These are phyloP conservation scores for Chaitophorus viminalis DNA, from an alignment of 2,888 invertebrate genomes.

Conservation along the genomic window DNA sequence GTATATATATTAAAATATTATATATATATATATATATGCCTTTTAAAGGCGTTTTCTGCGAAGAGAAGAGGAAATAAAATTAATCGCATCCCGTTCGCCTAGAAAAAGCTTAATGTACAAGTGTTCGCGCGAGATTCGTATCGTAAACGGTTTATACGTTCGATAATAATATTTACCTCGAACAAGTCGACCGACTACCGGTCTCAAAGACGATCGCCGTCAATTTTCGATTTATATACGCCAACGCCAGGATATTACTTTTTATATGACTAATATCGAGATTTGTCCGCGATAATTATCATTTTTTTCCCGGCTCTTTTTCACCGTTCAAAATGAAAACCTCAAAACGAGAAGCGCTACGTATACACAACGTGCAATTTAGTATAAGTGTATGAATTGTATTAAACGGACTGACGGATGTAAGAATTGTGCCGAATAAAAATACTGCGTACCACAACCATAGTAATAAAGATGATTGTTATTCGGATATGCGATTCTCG, in stretches of 20 bases:
- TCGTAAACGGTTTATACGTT: constrained; percentile 15
- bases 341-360: too few species aligned
- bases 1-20: not conserved
- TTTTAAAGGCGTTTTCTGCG: not conserved
- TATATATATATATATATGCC: not conserved
- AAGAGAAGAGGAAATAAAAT: constrained; percentile 11
- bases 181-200: not conserved
- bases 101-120: not conserved
- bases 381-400: not conserved
- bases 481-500: not conserved
- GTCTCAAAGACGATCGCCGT: not conserved
- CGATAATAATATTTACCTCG: constrained; percentile 19
- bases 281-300: not conserved
- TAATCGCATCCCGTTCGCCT: not conserved
- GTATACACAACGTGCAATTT: too few species aligned
- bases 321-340: not conserved
- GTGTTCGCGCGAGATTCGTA: constrained; percentile 5
- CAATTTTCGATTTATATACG: constrained; percentile 21
- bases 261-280: constrained; percentile 4
- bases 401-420: not conserved
- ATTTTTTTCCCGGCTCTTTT: not conserved
- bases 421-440: not conserved
- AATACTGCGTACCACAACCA: not conserved
- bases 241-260: not conserved
- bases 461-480: not conserved